Evolutionary conservation across 2,797 vertebrate species (phyloP).

Genomic region (Myripristis murdjan): DNA sequence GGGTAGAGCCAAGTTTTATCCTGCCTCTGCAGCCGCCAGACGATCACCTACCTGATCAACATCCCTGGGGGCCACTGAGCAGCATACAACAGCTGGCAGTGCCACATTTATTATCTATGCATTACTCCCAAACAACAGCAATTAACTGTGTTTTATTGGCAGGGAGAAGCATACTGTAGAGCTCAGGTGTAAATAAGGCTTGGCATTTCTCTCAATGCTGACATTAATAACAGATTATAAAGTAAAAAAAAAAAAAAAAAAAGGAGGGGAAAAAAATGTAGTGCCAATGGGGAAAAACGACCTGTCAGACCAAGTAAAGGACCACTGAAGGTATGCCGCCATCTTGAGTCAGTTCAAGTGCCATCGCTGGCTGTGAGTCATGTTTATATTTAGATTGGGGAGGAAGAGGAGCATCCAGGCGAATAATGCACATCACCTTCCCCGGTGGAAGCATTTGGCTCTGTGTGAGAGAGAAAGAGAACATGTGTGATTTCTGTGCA

Average conservation of each 20-base stretch:
- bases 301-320: slow-evolving; percentile 46
- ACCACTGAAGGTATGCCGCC: slow-evolving; percentile 64
- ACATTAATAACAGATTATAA: slow-evolving; percentile 9
- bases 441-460: slow-evolving; percentile 66
- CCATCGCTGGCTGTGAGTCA: slow-evolving; percentile 59
- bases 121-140: slow-evolving; percentile 72
- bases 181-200: slow-evolving; percentile 18
- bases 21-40: slow-evolving; percentile 60
- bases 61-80: slow-evolving; percentile 49
- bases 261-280: slow-evolving; percentile 6
- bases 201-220: slow-evolving; percentile 4
- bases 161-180: slow-evolving; percentile 29
- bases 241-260: background rate
- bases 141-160: slow-evolving; percentile 52
- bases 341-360: slow-evolving; percentile 70
- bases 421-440: slow-evolving; percentile 78
- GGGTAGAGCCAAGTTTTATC: slow-evolving; percentile 46
- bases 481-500: slow-evolving; percentile 46
- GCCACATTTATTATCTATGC: slow-evolving; percentile 65
- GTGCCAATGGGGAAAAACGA: slow-evolving; percentile 6
- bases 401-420: slow-evolving; percentile 72
- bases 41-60: slow-evolving; percentile 70
- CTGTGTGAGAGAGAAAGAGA: slow-evolving; percentile 60
- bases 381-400: slow-evolving; percentile 79
- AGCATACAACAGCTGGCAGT: slow-evolving; percentile 68